Evolutionary conservation across 2,113 vertebrate genomes (phyloP).

Genomic region (Sinocyclocheilus anshuiensis): DNA sequence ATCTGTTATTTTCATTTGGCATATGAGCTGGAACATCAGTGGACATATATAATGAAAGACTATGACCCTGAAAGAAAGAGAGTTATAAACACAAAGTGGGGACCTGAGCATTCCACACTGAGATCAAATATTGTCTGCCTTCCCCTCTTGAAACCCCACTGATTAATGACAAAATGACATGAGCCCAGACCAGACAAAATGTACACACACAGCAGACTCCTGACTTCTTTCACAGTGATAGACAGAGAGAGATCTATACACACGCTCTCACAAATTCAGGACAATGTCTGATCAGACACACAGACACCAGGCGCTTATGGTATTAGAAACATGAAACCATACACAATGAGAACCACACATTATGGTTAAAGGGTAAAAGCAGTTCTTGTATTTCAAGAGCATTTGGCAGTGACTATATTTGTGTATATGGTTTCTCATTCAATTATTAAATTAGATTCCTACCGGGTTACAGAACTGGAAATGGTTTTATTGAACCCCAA

Average conservation of each 20-base stretch:
- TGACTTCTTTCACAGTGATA: constrained; percentile 37
- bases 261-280: constrained; percentile 2
- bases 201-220: constrained; percentile 34
- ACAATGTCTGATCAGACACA: constrained; percentile 12
- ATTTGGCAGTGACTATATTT: constrained; percentile 16
- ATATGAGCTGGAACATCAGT: background rate
- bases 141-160: constrained; percentile 20
- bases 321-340: constrained; percentile 21
- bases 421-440: constrained; percentile 8
- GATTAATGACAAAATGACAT: constrained; percentile 48
- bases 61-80: constrained; percentile 38
- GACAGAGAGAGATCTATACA: constrained; percentile 23
- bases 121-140: constrained; percentile 53
- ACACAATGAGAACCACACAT: constrained; percentile 3
- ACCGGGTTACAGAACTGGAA: constrained; percentile 2
- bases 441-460: background rate
- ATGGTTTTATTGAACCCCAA: constrained; percentile 4
- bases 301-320: background rate
- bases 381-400: constrained; percentile 1
- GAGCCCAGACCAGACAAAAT: constrained; percentile 48
- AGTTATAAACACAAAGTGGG: constrained; percentile 20
- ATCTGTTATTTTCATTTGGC: background rate
- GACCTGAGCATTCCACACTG: constrained; percentile 47
- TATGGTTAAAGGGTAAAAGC: constrained; percentile 22
- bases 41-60: background rate